A percentile compares a stretch with the other conserved stretches of the same genome.
phyloP scores from a whole-genome alignment of 2,888 invertebrate species.

The Meteorus cinctellus region DNA sequence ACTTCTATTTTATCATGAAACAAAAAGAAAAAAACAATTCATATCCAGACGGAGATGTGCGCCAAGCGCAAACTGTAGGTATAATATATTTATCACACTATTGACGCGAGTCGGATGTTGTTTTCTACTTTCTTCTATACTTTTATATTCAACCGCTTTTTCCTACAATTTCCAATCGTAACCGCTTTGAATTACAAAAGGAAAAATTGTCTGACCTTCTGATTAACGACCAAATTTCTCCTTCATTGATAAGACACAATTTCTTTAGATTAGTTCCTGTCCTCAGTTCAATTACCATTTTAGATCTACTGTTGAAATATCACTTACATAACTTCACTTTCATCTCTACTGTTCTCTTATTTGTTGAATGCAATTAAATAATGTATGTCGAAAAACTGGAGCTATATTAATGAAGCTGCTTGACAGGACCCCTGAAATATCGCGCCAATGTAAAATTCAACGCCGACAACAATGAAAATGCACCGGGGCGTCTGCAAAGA shows the following conservation, averaged over 20 bases:
- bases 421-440: conserved; percentile 44
- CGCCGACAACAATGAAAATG: conserved; percentile 38
- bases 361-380: conserved; percentile 38
- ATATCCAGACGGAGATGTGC: conserved; percentile 48
- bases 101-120: conserved; percentile 46
- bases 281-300: no score
- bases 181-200: conserved; percentile 36
- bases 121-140: conserved; percentile 36
- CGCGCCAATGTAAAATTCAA: conserved; percentile 48
- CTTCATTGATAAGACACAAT: no score
- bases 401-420: conserved; percentile 40
- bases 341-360: not conserved
- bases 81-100: conserved; percentile 53
- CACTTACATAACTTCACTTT: no score
- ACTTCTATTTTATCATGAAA: conserved; percentile 36
- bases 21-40: conserved; percentile 36
- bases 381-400: not conserved
- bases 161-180: conserved; percentile 26
- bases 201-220: conserved; percentile 53
- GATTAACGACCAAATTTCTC: conserved; percentile 62
- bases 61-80: conserved; percentile 53
- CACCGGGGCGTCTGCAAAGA: conserved; percentile 25
- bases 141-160: conserved; percentile 1
- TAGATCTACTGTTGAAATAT: not conserved
- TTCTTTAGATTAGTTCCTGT: no score